Percentiles rank a stretch among this genome's conserved stretches.
Evolutionary conservation across 2,113 vertebrate species (phyloP).

Genomic region (Cyprinodon variegatus): DNA sequence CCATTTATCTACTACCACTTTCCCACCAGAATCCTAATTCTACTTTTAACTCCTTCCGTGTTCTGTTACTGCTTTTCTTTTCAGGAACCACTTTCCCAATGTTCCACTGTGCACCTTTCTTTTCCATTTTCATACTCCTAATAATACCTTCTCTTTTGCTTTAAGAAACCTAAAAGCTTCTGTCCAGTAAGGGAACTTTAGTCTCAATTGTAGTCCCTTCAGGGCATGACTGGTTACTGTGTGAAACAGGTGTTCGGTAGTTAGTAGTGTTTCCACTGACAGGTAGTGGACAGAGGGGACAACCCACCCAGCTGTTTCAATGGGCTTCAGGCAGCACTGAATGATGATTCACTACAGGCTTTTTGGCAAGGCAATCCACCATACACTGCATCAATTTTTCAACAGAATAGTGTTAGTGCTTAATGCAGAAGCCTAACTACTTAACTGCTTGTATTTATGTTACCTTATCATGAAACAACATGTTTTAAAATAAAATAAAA

Average conservation of each 20-base stretch:
- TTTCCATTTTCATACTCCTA: constrained; percentile 4
- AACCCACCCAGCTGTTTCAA: constrained; percentile 45
- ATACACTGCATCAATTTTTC: constrained; percentile 51
- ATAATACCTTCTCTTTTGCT: constrained; percentile 7
- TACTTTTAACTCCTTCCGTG: constrained; percentile 9
- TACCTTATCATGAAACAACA: background rate
- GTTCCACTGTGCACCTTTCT: constrained; percentile 4
- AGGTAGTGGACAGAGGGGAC: constrained; percentile 26
- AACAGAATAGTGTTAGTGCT: constrained; percentile 28
- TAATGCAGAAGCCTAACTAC: background rate
- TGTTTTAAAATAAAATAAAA: background rate
- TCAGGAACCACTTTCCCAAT: constrained; percentile 10
- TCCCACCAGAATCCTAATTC: constrained; percentile 12
- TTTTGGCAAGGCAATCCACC: constrained; percentile 68
- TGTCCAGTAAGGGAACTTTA: constrained; percentile 22
- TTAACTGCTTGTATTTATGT: background rate
- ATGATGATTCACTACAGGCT: constrained; percentile 69
- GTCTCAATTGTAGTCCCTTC: constrained; percentile 46
- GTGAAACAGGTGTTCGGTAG: constrained; percentile 68
- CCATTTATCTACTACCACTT: constrained; percentile 19
- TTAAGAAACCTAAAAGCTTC: constrained; percentile 2
- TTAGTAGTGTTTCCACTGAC: constrained; percentile 42
- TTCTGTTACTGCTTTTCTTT: constrained; percentile 7
- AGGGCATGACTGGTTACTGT: constrained; percentile 39
- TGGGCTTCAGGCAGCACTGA: constrained; percentile 54